Conservation (phyloP, 2,113 vertebrate species). For the Mormoops blainvillei region DNA sequence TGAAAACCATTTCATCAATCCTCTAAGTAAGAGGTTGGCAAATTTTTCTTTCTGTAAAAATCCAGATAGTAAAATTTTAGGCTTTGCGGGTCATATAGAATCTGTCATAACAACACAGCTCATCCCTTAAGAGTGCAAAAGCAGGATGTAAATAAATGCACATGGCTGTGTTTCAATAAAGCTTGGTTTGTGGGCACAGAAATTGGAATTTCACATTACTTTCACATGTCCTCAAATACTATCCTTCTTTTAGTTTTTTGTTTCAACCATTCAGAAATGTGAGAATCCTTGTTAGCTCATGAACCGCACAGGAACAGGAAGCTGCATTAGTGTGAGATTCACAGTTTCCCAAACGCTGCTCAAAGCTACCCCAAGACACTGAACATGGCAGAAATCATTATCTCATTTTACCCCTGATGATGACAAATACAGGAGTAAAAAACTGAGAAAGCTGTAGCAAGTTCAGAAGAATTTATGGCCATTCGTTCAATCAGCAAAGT, state of each 20-base stretch:
- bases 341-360: background rate
- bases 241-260: background rate
- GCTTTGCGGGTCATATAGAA: background rate
- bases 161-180: background rate
- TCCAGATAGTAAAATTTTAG: background rate
- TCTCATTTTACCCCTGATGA: background rate
- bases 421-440: background rate
- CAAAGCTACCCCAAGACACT: background rate
- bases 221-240: background rate
- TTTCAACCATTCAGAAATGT: background rate
- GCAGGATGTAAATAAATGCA: background rate
- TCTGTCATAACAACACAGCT: background rate
- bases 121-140: background rate
- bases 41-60: background rate
- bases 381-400: background rate
- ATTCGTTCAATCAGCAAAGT: background rate
- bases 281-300: background rate
- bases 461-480: background rate
- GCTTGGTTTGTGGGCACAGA: background rate
- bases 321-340: background rate
- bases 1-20: constrained; percentile 12
- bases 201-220: background rate
- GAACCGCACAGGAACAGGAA: background rate
- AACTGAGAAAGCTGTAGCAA: background rate
- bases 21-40: background rate